Evolutionary conservation across 2,797 vertebrate genomes (phyloP).

Genomic region (Lacerta viridis): DNA sequence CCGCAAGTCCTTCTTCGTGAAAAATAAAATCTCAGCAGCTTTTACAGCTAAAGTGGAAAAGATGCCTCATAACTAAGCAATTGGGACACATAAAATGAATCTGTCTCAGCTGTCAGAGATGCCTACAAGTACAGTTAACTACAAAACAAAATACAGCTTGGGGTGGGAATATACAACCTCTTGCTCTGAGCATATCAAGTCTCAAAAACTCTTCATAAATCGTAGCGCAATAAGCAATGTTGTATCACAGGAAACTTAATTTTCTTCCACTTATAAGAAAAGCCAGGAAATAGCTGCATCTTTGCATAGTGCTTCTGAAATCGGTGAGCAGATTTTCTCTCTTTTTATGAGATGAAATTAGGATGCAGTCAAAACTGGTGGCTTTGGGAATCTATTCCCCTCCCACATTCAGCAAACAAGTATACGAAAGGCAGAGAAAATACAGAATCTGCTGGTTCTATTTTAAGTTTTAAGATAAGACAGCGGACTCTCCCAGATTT

Average conservation of each 20-base stretch:
- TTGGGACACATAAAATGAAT: slow-evolving; percentile 12
- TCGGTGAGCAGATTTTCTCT: background rate
- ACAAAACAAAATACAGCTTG: slow-evolving; percentile 59
- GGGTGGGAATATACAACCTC: slow-evolving; percentile 56
- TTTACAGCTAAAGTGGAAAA: slow-evolving; percentile 34
- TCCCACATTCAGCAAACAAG: slow-evolving; percentile 54
- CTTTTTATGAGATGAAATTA: slow-evolving; percentile 65
- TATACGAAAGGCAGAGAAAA: slow-evolving; percentile 59
- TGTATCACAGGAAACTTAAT: slow-evolving; percentile 50
- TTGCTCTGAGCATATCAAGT: slow-evolving; percentile 63
- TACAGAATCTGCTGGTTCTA: slow-evolving; percentile 6
- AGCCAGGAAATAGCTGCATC: slow-evolving; percentile 61
- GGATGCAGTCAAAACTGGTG: slow-evolving; percentile 64
- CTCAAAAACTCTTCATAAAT: slow-evolving; percentile 68
- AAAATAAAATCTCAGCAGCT: slow-evolving; percentile 26
- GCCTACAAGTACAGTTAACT: slow-evolving; percentile 37
- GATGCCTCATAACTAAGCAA: slow-evolving; percentile 11
- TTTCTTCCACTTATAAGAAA: slow-evolving; percentile 54
- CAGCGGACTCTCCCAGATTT: background rate
- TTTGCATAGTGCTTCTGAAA: slow-evolving; percentile 70
- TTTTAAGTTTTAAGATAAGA: background rate
- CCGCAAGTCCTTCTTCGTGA: slow-evolving; percentile 5
- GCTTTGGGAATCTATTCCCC: slow-evolving; percentile 64
- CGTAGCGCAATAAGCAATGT: slow-evolving; percentile 48
- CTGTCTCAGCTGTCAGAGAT: slow-evolving; percentile 29